Conservation (phyloP, 2,797 vertebrate species). For the Diplodus puntazzo region DNA sequence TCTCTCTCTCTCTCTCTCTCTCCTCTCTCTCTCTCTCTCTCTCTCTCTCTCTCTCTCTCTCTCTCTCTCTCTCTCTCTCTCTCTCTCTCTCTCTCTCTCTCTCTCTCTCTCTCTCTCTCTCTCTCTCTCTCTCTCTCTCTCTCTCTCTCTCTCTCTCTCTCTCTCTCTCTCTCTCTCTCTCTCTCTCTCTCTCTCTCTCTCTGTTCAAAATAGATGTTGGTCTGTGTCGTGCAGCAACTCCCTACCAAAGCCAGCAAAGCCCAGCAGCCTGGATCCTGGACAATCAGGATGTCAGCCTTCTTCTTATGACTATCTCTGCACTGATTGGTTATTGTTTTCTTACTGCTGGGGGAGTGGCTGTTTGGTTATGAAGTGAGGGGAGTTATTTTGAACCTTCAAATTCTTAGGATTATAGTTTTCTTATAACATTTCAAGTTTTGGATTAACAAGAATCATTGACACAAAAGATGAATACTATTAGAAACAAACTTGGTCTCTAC, state of each 20-base stretch:
- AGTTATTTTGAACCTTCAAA: not conserved
- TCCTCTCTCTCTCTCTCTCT: conserved; percentile 2
- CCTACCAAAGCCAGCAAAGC: conserved; percentile 45
- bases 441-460: not conserved
- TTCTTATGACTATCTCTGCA: conserved; percentile 3
- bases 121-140: conserved; percentile 13
- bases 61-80: conserved; percentile 13
- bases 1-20: not conserved
- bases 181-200: conserved; percentile 1
- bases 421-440: not conserved
- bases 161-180: not conserved
- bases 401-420: not conserved
- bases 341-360: not conserved
- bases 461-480: not conserved
- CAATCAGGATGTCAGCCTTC: conserved; percentile 12
- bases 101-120: not conserved
- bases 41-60: not conserved
- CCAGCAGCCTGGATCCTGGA: conserved; percentile 4
- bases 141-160: not conserved
- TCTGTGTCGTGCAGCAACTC: conserved; percentile 28
- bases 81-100: conserved; percentile 1
- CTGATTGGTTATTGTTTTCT: conserved; percentile 25
- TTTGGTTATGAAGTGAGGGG: not conserved
- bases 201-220: conserved; percentile 25
- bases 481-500: not conserved